These are phyloP conservation scores for Ramphastos sulfuratus DNA, from an alignment of 2,113 vertebrate genomes.

Conservation along the genomic window DNA sequence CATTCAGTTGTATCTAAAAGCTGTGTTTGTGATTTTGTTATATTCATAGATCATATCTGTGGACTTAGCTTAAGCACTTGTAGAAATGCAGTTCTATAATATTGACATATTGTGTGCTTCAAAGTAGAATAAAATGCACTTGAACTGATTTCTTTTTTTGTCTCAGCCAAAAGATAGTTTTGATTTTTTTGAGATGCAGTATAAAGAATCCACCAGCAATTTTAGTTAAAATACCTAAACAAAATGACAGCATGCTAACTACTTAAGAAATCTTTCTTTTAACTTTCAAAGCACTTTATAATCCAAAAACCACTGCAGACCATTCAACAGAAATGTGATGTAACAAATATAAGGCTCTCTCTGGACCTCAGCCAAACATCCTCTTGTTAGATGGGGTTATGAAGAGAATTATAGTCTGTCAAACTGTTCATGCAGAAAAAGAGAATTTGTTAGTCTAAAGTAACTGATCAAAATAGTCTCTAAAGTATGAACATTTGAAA, in stretches of 20 bases:
- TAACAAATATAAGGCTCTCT: slow-evolving; percentile 21
- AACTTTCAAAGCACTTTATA: slow-evolving; percentile 30
- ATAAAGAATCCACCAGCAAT: not conserved
- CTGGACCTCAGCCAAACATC: slow-evolving; percentile 39
- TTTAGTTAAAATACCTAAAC: not conserved
- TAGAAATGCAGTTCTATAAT: not conserved
- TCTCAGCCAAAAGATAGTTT: not conserved
- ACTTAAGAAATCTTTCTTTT: not conserved
- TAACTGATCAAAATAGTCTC: slow-evolving; percentile 63
- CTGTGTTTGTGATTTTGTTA: not conserved
- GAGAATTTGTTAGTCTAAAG: slow-evolving; percentile 69
- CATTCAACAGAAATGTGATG: not conserved
- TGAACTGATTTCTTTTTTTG: not conserved
- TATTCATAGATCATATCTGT: not conserved
- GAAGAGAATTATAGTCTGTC: slow-evolving; percentile 28
- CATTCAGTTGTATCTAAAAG: not conserved
- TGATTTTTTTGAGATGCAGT: not conserved
- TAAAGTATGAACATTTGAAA: slow-evolving; percentile 60
- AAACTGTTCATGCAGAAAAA: slow-evolving; percentile 38
- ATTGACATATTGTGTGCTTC: not conserved
- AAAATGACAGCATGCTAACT: not conserved
- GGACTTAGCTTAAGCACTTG: not conserved
- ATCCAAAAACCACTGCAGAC: slow-evolving; percentile 2
- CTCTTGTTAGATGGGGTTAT: slow-evolving; percentile 29
- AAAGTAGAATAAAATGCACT: not conserved